phyloP scores from a whole-genome alignment of 2,888 invertebrate genomes.

The Euclidia mi region DNA sequence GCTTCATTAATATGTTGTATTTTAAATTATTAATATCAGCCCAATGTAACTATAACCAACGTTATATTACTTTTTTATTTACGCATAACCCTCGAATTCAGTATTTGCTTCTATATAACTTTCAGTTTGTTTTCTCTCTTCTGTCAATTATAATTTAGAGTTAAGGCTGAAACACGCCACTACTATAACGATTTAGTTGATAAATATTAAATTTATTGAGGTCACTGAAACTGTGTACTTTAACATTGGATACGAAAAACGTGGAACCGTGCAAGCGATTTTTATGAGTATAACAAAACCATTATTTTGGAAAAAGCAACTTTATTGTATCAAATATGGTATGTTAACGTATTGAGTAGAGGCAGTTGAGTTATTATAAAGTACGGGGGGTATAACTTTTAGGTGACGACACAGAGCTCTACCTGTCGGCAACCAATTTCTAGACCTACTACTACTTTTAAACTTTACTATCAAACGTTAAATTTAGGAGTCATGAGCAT shows the following conservation, averaged over 20 bases:
- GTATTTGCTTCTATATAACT: constrained; percentile 26
- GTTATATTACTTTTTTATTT: background rate
- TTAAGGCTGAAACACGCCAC: constrained; percentile 47
- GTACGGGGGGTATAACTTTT: too few relatives aligned
- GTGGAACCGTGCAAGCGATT: constrained; percentile 1
- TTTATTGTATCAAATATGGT: constrained; percentile 3
- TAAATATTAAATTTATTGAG: constrained; percentile 47
- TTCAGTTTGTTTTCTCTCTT: constrained; percentile 40
- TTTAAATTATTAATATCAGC: too few relatives aligned
- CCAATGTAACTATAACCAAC: too few relatives aligned
- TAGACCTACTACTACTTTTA: too few relatives aligned
- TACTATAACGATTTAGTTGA: constrained; percentile 39
- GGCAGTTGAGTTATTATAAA: too few relatives aligned
- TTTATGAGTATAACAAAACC: constrained; percentile 18
- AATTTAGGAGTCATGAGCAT: too few relatives aligned
- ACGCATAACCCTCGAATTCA: constrained; percentile 16
- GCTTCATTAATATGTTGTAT: too few relatives aligned
- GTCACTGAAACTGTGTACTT: constrained; percentile 28
- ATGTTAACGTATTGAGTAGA: too few relatives aligned
- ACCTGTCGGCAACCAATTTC: too few relatives aligned
- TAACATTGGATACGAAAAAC: constrained; percentile 20
- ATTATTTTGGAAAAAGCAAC: constrained; percentile 12
- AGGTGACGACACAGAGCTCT: too few relatives aligned
- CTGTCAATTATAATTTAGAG: constrained; percentile 55
- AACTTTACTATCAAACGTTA: too few relatives aligned